Evolutionary conservation across 2,888 invertebrate genomes (phyloP).

Genomic region (Ethmia dodecea): DNA sequence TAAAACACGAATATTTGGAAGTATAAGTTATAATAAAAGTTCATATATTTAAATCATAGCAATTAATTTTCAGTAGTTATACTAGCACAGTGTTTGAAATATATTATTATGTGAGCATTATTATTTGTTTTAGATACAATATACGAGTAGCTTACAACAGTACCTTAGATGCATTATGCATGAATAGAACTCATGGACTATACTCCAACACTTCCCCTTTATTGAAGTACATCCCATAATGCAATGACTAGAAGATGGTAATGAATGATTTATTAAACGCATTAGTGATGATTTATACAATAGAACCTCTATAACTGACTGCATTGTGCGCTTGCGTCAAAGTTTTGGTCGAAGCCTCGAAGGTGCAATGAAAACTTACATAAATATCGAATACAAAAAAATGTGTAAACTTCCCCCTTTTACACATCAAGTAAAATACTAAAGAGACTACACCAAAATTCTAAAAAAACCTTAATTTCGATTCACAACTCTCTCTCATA

Average conservation of each 20-base stretch:
- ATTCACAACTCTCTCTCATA: conserved; percentile 60
- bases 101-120: conserved; percentile 69
- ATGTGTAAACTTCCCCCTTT: conserved; percentile 75
- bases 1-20: conserved; percentile 57
- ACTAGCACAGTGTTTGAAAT: conserved; percentile 72
- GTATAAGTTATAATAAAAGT: conserved; percentile 78
- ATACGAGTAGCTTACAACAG: conserved; percentile 38
- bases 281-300: conserved; percentile 21
- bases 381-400: conserved; percentile 30
- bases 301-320: conserved; percentile 28
- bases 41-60: conserved; percentile 73
- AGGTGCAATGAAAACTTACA: conserved; percentile 43
- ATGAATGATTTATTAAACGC: conserved; percentile 24
- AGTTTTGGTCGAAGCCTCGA: conserved; percentile 57
- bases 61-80: conserved; percentile 62
- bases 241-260: conserved; percentile 23
- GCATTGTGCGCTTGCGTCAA: conserved; percentile 62
- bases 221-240: conserved; percentile 60
- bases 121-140: conserved; percentile 44
- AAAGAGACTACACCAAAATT: conserved; percentile 36
- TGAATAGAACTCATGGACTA: too few relatives aligned
- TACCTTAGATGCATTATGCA: too few relatives aligned
- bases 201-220: conserved; percentile 74
- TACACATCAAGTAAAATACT: conserved; percentile 50
- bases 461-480: conserved; percentile 37